phyloP scores from a whole-genome alignment of 2,888 invertebrate species.

The Neoscelio sp. region DNA sequence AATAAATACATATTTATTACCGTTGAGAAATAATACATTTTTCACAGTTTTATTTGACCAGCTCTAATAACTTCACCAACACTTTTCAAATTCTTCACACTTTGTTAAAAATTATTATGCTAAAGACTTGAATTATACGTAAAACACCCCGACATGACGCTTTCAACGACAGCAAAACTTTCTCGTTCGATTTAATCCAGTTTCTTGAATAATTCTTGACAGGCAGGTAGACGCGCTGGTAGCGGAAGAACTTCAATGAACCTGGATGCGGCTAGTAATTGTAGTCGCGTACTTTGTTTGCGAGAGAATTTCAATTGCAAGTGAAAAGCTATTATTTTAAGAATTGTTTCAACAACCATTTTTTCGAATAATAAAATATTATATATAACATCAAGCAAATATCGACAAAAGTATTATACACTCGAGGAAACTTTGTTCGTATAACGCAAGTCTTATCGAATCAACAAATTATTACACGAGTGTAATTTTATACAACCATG shows the following conservation, averaged over 20 bases:
- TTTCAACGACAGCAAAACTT: conserved; percentile 81
- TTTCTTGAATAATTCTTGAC: conserved; percentile 79
- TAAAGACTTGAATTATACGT: conserved; percentile 21
- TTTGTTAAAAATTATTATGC: conserved; percentile 16
- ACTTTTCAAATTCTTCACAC: conserved; percentile 15
- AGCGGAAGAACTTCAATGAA: conserved; percentile 64
- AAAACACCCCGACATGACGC: conserved; percentile 69
- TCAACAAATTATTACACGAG: no score
- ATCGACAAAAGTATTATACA: no score
- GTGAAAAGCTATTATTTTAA: conserved; percentile 45
- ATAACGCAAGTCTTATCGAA: no score
- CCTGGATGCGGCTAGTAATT: conserved; percentile 54
- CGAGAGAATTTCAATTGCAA: conserved; percentile 37
- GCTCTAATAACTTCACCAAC: neutral
- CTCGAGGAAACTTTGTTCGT: no score
- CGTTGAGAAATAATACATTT: conserved; percentile 27
- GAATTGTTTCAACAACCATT: neutral
- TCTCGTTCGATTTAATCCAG: conserved; percentile 80
- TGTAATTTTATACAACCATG: no score
- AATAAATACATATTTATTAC: conserved; percentile 38
- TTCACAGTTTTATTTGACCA: neutral
- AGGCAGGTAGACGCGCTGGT: conserved; percentile 54
- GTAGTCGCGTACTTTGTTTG: conserved; percentile 55
- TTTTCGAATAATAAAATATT: no score
- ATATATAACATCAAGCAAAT: no score